A percentile compares a stretch with the other conserved stretches of the same genome.
Evolutionary conservation across 2,113 vertebrate genomes (phyloP).

Genomic region (Petaurus breviceps): DNA sequence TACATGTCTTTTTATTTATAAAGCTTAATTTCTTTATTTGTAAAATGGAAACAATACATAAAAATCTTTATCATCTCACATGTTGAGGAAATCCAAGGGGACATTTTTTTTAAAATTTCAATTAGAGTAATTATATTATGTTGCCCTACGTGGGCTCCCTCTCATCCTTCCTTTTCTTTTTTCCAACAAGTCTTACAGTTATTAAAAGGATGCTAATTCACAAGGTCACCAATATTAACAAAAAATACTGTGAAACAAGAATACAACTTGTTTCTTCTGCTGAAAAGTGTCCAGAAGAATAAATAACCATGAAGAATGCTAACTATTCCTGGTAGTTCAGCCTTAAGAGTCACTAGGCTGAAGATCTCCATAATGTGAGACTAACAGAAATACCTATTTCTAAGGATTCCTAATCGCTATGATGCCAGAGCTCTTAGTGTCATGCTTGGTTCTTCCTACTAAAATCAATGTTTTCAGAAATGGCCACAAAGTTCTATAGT

Average conservation of each 20-base stretch:
- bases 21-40: background rate
- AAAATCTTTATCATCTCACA: background rate
- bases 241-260: conserved; percentile 6
- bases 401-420: background rate
- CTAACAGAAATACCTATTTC: conserved; percentile 20
- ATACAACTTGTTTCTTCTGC: conserved; percentile 14
- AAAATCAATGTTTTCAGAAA: conserved; percentile 23
- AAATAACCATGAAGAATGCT: conserved; percentile 28
- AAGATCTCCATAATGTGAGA: background rate
- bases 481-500: background rate
- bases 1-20: background rate
- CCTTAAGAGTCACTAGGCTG: background rate
- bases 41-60: conserved; percentile 2
- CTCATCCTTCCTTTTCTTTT: background rate
- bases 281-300: conserved; percentile 1
- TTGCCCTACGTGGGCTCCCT: background rate
- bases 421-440: conserved; percentile 18
- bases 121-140: background rate
- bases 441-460: conserved; percentile 9
- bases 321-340: conserved; percentile 38
- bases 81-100: background rate
- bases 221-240: background rate
- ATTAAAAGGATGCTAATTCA: background rate
- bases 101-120: background rate
- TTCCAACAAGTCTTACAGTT: background rate